phyloP scores from a whole-genome alignment of 2,888 invertebrate genomes.

The Melolontha melolontha region DNA sequence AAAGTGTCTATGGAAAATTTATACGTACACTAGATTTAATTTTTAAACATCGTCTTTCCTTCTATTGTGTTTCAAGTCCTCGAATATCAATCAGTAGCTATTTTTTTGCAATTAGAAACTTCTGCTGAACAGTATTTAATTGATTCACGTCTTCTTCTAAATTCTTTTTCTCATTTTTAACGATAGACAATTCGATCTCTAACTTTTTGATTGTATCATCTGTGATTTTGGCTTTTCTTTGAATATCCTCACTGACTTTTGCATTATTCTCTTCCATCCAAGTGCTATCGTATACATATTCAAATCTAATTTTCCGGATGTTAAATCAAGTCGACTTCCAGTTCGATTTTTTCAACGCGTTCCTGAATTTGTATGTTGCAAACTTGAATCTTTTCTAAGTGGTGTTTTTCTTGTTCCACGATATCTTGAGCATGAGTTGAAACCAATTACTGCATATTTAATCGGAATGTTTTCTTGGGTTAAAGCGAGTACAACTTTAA shows the following conservation, averaged over 20 bases:
- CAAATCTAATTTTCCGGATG: conserved; percentile 23
- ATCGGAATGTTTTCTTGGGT: not conserved
- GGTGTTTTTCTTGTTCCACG: conserved; percentile 36
- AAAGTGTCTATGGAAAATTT: conserved; percentile 42
- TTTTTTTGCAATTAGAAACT: conserved; percentile 44
- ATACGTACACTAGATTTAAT: conserved; percentile 29
- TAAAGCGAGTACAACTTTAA: too few relatives aligned
- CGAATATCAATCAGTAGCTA: conserved; percentile 34
- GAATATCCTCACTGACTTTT: conserved; percentile 31
- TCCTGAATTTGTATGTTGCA: conserved; percentile 43
- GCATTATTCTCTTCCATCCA: conserved; percentile 39
- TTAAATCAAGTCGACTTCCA: conserved; percentile 42
- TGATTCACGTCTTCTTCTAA: conserved; percentile 34
- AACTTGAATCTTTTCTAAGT: conserved; percentile 39
- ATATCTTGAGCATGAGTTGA: conserved; percentile 16
- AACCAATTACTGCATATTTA: not conserved
- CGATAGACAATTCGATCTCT: conserved; percentile 42
- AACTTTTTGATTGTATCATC: conserved; percentile 45
- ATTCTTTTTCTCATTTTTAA: conserved; percentile 31
- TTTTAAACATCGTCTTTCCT: conserved; percentile 34
- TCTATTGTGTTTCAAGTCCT: conserved; percentile 36
- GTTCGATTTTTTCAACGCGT: conserved; percentile 31
- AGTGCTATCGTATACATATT: conserved; percentile 22
- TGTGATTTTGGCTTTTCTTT: conserved; percentile 40
- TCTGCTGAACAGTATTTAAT: conserved; percentile 37